Percentiles rank a stretch among this genome's conserved stretches.
These are phyloP conservation scores for Chaenocephalus aceratus DNA, from an alignment of 2,113 vertebrate species.

Conservation along the genomic window DNA sequence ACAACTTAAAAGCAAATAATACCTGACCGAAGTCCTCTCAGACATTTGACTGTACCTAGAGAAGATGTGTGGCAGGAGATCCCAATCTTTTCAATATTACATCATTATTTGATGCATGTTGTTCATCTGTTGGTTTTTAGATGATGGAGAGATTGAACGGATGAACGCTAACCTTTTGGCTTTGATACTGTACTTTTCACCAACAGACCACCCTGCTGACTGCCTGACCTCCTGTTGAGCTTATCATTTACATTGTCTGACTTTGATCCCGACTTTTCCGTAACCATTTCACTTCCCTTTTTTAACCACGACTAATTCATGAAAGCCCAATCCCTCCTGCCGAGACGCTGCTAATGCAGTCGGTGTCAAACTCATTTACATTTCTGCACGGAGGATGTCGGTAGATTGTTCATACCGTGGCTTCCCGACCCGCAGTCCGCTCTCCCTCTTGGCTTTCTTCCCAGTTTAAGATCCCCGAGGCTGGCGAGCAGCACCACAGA, in stretches of 20 bases:
- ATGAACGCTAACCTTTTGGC: background rate
- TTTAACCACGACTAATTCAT: slow-evolving; percentile 16
- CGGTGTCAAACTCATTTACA: slow-evolving; percentile 33
- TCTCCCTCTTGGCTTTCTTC: background rate
- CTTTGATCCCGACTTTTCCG: slow-evolving; percentile 13
- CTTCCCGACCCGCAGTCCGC: background rate
- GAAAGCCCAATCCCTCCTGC: background rate
- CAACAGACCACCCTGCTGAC: slow-evolving; percentile 31
- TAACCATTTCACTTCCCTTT: slow-evolving; percentile 10
- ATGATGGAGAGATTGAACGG: background rate
- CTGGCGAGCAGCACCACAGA: slow-evolving; percentile 14
- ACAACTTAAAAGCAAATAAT: no score
- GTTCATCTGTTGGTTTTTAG: background rate
- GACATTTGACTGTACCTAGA: no score
- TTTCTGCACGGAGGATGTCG: background rate
- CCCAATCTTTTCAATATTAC: no score
- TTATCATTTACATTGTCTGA: slow-evolving; percentile 6
- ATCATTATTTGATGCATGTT: background rate
- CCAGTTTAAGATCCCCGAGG: slow-evolving; percentile 12
- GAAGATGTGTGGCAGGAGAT: no score
- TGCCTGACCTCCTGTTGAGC: background rate
- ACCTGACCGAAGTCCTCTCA: no score
- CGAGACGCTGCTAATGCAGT: background rate
- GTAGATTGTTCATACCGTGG: background rate
- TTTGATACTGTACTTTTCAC: background rate